These are phyloP conservation scores for Pseudomyrmex dendroicus DNA, from an alignment of 1,140 invertebrate species.

Conservation along the genomic window DNA sequence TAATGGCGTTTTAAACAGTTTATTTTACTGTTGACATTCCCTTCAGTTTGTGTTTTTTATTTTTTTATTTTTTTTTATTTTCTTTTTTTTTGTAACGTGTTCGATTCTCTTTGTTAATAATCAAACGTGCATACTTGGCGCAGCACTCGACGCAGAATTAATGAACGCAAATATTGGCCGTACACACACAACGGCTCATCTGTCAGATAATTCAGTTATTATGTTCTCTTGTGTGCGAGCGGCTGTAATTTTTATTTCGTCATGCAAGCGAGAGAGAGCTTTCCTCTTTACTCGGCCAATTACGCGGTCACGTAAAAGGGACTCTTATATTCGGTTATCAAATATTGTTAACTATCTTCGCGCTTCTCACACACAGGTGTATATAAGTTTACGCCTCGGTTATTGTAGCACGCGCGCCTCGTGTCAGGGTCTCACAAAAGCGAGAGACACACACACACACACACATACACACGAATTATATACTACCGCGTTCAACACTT, in stretches of 20 bases:
- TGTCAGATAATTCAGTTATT: slow-evolving; percentile 47
- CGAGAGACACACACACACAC: slow-evolving; percentile 1
- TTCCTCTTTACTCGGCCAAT: slow-evolving; percentile 14
- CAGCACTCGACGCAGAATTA: slow-evolving; percentile 19
- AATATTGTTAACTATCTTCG: slow-evolving; percentile 40
- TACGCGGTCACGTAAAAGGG: slow-evolving; percentile 30
- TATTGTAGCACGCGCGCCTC: slow-evolving; percentile 35
- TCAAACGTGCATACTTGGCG: slow-evolving; percentile 6
- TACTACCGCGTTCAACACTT: background rate
- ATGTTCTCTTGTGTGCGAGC: background rate
- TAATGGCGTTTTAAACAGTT: slow-evolving; percentile 5
- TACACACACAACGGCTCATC: slow-evolving; percentile 21
- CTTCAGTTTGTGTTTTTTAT: slow-evolving; percentile 7
- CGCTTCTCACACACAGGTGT: background rate
- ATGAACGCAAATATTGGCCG: slow-evolving; percentile 50
- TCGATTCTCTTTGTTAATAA: slow-evolving; percentile 43
- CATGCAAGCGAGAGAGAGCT: background rate
- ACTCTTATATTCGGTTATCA: slow-evolving; percentile 56
- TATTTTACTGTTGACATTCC: slow-evolving; percentile 28
- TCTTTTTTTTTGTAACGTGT: background rate
- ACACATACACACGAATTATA: slow-evolving; percentile 30
- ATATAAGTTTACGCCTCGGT: slow-evolving; percentile 11
- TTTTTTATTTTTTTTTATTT: too few relatives aligned
- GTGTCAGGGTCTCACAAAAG: slow-evolving; percentile 43
- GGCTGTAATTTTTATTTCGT: slow-evolving; percentile 38